These are phyloP conservation scores for Parambassis ranga DNA, from an alignment of 2,797 vertebrate genomes.

Conservation along the genomic window DNA sequence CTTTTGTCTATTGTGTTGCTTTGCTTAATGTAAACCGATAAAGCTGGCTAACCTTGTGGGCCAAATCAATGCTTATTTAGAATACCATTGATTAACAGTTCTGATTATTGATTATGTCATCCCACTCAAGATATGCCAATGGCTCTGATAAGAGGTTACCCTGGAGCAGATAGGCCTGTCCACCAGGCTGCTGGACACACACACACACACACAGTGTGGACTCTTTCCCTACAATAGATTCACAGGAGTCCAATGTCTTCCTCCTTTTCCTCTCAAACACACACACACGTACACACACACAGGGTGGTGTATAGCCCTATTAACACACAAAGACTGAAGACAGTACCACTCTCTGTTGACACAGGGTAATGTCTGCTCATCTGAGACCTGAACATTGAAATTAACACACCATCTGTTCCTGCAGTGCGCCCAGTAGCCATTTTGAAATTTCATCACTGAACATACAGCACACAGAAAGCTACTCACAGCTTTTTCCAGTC, in stretches of 20 bases:
- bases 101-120: slow-evolving; percentile 86
- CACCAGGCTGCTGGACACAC: slow-evolving; percentile 38
- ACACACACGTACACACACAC: slow-evolving; percentile 4
- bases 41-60: slow-evolving; percentile 84
- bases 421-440: slow-evolving; percentile 58
- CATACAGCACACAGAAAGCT: slow-evolving; percentile 25
- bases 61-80: slow-evolving; percentile 84
- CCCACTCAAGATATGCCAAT: slow-evolving; percentile 79
- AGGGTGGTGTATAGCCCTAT: slow-evolving; percentile 4
- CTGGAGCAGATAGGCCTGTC: slow-evolving; percentile 66
- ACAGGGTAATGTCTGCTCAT: slow-evolving; percentile 63
- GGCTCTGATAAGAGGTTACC: slow-evolving; percentile 78
- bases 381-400: slow-evolving; percentile 68
- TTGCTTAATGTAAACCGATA: slow-evolving; percentile 84
- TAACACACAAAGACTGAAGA: slow-evolving; percentile 34
- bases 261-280: background rate
- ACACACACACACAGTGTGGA: slow-evolving; percentile 1
- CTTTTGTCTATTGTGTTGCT: slow-evolving; percentile 82
- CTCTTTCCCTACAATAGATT: slow-evolving; percentile 11
- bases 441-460: slow-evolving; percentile 50
- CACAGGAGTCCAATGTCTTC: background rate
- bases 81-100: slow-evolving; percentile 87
- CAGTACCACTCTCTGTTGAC: slow-evolving; percentile 56
- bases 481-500: slow-evolving; percentile 17
- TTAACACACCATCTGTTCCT: slow-evolving; percentile 74